These are phyloP conservation scores for Bhutanitis thaidina DNA, from an alignment of 2,888 invertebrate species.

Conservation along the genomic window DNA sequence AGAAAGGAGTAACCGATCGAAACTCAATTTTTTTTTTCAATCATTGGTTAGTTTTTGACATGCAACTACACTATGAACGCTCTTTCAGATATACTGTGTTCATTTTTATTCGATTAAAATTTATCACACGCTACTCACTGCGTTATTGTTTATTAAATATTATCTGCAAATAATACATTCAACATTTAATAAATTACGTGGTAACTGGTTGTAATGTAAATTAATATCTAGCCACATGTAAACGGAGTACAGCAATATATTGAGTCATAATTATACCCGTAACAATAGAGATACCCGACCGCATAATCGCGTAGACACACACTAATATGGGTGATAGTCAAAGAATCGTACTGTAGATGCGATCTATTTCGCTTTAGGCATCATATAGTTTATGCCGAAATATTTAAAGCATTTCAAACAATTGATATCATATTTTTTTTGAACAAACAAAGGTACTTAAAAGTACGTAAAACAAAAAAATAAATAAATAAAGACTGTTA, in stretches of 20 bases:
- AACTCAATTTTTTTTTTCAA: too few species aligned
- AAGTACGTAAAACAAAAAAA: too few species aligned
- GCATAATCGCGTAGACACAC: slow-evolving; percentile 31
- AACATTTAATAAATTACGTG: slow-evolving; percentile 16
- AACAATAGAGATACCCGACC: slow-evolving; percentile 41
- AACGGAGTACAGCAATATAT: slow-evolving; percentile 40
- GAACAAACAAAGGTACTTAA: slow-evolving; percentile 6
- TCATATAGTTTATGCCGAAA: slow-evolving; percentile 1
- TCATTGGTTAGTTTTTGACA: too few species aligned
- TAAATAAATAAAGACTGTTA: too few species aligned
- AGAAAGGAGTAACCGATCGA: too few species aligned
- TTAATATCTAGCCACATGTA: slow-evolving; percentile 43
- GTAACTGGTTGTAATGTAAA: slow-evolving; percentile 41
- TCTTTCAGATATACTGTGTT: too few species aligned
- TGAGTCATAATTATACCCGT: slow-evolving; percentile 38
- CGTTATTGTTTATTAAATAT: background rate
- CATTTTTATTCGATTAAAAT: too few species aligned
- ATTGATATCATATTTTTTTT: slow-evolving; percentile 12
- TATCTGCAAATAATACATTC: background rate
- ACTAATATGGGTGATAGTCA: slow-evolving; percentile 23
- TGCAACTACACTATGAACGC: too few species aligned
- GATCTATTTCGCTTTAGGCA: slow-evolving; percentile 16
- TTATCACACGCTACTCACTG: too few species aligned
- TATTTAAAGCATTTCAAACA: background rate
- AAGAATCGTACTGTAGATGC: slow-evolving; percentile 23